Base-by-base conservation (phyloP, 2,797 vertebrate genomes). In the Mormyrops attenuatus region DNA sequence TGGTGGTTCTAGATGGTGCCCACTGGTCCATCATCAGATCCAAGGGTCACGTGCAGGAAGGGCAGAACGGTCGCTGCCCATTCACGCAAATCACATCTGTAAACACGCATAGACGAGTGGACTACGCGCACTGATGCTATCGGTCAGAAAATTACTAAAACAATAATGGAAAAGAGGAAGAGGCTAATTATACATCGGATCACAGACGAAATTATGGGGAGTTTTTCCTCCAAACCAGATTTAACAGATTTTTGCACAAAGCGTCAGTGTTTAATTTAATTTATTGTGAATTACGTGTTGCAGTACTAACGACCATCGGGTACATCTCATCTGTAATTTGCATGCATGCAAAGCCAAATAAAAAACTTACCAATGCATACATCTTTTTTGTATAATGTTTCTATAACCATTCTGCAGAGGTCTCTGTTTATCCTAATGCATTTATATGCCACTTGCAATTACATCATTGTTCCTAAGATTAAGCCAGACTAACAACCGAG, bases 81-180 rank as follows among this genome's bases (percentile, higher is more conserved):
- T 90, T 91, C 91, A 93, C 91, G 15, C 2, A 38, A 38, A 69
- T 55, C 55, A 92, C 92, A 91, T 93, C 90, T 94, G 92, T 94
- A 95, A 95, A 95, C 94, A 94, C 4, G 88, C 20, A 92, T 91
- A 94, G 93, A 93, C 89, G 44, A 92, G 92, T 49, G 89, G 93
- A 93, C 93, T 92, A 92, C 89, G 52, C 90, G 87, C 3, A n/a
- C 47, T 2, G 92, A 95, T 94, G 92, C 89, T 95, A 95, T 95
- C 94, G 15, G 82, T 7, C 50, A 87, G 90, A 90, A 93, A 93
- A 92, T 92, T 93, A 53, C 86, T 26, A 88, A 90, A 88, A 88
- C 91, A 90, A 93, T 90, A 92, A 91, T 89, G 90, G 91, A 89
- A 91, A 90, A 91, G 84, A 93, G 90, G 91, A 91, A 93, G 91